Percentiles rank a stretch among this genome's conserved stretches.
These are phyloP conservation scores for Gobio gobio DNA, from an alignment of 2,113 vertebrate species.

Conservation along the genomic window DNA sequence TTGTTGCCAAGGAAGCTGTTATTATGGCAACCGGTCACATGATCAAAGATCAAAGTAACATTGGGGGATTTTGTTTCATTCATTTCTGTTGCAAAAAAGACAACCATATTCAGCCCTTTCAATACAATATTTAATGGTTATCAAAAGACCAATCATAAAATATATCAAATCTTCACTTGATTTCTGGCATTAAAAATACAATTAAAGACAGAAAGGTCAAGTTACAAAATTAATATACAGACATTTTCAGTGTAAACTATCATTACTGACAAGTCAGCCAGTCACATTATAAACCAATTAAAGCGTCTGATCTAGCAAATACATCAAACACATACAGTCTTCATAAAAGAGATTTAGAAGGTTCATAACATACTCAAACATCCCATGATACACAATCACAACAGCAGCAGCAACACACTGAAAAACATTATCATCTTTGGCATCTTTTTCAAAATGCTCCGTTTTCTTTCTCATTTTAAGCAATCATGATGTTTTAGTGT, in stretches of 20 bases:
- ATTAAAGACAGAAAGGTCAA: background rate
- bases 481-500: background rate
- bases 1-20: slow-evolving; percentile 40
- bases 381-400: background rate
- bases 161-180: slow-evolving; percentile 6
- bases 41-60: background rate
- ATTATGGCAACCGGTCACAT: slow-evolving; percentile 49
- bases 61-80: background rate
- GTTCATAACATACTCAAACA: background rate
- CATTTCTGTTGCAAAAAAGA: background rate
- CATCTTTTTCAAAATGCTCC: slow-evolving; percentile 29
- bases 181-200: slow-evolving; percentile 24
- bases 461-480: background rate
- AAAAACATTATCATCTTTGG: slow-evolving; percentile 16
- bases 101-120: background rate
- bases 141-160: background rate
- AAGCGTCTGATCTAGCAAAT: background rate
- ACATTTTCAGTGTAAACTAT: background rate
- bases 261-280: background rate
- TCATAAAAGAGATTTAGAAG: background rate
- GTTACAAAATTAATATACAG: background rate
- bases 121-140: slow-evolving; percentile 22
- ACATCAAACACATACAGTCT: background rate
- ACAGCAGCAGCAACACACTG: background rate
- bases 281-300: background rate